A percentile compares a stretch with the other conserved stretches of the same genome.
These are phyloP conservation scores for Dynastes maya DNA, from an alignment of 2,888 invertebrate genomes.

Conservation along the genomic window DNA sequence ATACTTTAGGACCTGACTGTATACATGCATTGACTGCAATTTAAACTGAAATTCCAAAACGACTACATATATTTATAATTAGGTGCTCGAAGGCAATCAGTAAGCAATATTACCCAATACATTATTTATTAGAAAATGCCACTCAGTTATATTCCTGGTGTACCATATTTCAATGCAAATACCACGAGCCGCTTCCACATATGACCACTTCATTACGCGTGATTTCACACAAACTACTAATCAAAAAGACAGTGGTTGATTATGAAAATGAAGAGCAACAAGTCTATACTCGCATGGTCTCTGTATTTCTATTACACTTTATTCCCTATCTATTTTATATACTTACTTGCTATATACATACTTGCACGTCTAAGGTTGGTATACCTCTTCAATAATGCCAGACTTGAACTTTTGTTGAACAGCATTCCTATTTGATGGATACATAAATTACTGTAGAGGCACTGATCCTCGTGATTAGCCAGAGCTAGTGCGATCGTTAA, in stretches of 20 bases:
- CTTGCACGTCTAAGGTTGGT: constrained; percentile 16
- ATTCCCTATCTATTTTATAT: neutral
- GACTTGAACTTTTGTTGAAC: neutral
- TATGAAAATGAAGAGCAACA: constrained; percentile 19
- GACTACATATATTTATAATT: neutral
- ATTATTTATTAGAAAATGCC: constrained; percentile 3
- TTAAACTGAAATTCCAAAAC: too few relatives aligned
- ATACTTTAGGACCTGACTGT: too few relatives aligned
- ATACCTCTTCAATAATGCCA: neutral
- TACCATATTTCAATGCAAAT: constrained; percentile 4
- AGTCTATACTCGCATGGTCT: neutral
- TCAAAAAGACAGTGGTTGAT: constrained; percentile 16
- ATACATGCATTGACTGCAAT: too few relatives aligned
- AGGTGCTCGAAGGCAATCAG: neutral
- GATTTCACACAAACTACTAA: constrained; percentile 11
- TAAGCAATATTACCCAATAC: neutral
- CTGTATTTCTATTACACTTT: neutral
- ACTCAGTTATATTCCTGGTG: neutral
- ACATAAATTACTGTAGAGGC: constrained; percentile 16
- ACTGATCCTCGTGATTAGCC: constrained; percentile 1
- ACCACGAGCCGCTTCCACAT: constrained; percentile 19
- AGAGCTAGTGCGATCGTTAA: constrained; percentile 9
- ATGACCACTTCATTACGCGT: constrained; percentile 24
- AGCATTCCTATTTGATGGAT: constrained; percentile 18
- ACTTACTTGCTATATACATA: neutral